phyloP scores from a whole-genome alignment of 1,140 invertebrate genomes.

The Trichonephila inaurata region DNA sequence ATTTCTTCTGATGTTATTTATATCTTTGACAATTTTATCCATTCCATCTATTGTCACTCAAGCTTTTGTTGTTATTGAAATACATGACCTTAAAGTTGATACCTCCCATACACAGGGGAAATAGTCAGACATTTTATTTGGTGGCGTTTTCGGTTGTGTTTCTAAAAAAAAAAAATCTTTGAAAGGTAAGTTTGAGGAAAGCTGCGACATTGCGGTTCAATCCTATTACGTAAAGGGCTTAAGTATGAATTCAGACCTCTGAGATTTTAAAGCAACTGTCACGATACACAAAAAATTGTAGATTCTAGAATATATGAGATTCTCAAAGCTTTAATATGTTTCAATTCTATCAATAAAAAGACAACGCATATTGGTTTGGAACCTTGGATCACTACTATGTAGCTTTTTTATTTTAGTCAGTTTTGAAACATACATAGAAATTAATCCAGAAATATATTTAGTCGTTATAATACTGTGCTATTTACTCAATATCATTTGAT shows the following conservation, averaged over 20 bases:
- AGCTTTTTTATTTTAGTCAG: too few species aligned
- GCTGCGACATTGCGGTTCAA: not conserved
- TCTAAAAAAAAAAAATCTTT: not conserved
- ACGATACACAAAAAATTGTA: not conserved
- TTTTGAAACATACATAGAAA: too few species aligned
- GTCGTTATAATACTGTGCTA: too few species aligned
- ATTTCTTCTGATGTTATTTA: not conserved
- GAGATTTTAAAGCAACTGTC: not conserved
- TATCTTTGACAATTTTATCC: not conserved
- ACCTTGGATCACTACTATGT: too few species aligned
- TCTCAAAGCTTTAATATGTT: too few species aligned
- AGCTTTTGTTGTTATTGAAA: slow-evolving; percentile 27
- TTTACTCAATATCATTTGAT: too few species aligned
- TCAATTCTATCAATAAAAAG: too few species aligned
- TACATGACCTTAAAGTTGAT: not conserved
- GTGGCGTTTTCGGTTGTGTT: not conserved
- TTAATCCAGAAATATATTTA: too few species aligned
- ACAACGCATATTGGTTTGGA: too few species aligned
- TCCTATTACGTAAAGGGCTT: not conserved
- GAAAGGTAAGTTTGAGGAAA: slow-evolving; percentile 14
- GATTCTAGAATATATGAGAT: too few species aligned
- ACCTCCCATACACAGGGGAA: not conserved
- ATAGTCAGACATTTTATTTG: slow-evolving; percentile 1
- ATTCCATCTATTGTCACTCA: slow-evolving; percentile 18
- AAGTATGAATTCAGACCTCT: not conserved